A percentile compares a stretch with the other conserved stretches of the same genome.
These are phyloP conservation scores for Lynx canadensis DNA, from an alignment of 2,113 vertebrate species.

Conservation along the genomic window DNA sequence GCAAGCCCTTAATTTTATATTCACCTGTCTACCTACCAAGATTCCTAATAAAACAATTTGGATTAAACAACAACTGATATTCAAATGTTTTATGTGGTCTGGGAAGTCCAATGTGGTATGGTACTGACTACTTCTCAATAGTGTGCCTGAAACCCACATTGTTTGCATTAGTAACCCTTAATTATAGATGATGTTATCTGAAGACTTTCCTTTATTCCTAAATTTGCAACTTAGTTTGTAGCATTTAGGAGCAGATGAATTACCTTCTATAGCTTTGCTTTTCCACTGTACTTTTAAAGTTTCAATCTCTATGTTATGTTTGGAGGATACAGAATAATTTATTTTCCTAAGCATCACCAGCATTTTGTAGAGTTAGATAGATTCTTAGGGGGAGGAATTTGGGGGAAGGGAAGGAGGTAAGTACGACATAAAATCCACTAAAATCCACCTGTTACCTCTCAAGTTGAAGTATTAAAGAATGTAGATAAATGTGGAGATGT, in stretches of 20 bases:
- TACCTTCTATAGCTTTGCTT: background rate
- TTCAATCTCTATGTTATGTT: background rate
- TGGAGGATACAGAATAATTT: background rate
- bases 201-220: background rate
- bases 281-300: background rate
- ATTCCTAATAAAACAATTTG: background rate
- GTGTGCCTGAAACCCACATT: background rate
- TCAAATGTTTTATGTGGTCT: background rate
- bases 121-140: background rate
- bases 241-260: background rate
- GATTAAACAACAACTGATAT: background rate
- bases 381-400: background rate
- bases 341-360: background rate
- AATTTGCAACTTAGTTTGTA: background rate
- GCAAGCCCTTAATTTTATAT: constrained; percentile 33
- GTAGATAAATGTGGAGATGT: background rate
- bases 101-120: background rate
- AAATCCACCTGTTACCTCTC: background rate
- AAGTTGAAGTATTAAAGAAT: constrained; percentile 27
- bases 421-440: background rate
- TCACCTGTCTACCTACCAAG: background rate
- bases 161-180: background rate
- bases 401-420: background rate
- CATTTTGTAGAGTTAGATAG: background rate
- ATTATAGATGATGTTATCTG: background rate